Base-by-base conservation (phyloP, 2,888 invertebrate species). In the Onchidella celtica region DNA sequence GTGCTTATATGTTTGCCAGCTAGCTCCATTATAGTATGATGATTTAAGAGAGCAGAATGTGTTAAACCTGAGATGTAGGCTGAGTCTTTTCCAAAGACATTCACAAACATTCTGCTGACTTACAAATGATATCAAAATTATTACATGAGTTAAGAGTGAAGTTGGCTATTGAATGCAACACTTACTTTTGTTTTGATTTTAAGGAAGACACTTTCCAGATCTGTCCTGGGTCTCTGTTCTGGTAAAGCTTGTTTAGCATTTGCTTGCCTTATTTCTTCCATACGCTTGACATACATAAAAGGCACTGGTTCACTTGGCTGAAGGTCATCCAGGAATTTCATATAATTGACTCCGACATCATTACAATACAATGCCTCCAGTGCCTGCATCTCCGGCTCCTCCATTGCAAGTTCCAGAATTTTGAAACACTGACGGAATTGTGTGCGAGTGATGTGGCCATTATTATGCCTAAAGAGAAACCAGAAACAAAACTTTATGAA, bases 371-470 rank as follows among this genome's bases (percentile, higher is more conserved):
- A 89, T 3, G 92, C 92, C 81, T 93, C 92, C 4, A 93, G 84
- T 14, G 92, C 90, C 29, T 87, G 86, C 90, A 92, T 90, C 83
- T 93, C 93, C 14, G 87, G 88, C 74, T 91, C 91, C 17, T 88
- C 88, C 66, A 89, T 84, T 65, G 90, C 88, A 21, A 93, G 87
- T 65, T 92, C 91, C 36, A 93, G 82, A 87, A 92, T 92, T 4
- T 90, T 92, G 85, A 93, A 86, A 74, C 90, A 90, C 82, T 93
- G 93, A 9, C 92, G 89, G 89, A 93, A 93, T 87, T 93, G 92
- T 3, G 87, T 79, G 21, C 88, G 85, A 0, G 92, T 93, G 57
- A 93, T 90, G 84, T 93, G 92, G 57, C 92, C 92, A 86, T 92
- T 92, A 86, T 93, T 93, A 85, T 93, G 92, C 81, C 93, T 93